A percentile compares a stretch with the other conserved stretches of the same genome.
phyloP scores from a whole-genome alignment of 2,113 vertebrate species.

The Ammodytes dubius region DNA sequence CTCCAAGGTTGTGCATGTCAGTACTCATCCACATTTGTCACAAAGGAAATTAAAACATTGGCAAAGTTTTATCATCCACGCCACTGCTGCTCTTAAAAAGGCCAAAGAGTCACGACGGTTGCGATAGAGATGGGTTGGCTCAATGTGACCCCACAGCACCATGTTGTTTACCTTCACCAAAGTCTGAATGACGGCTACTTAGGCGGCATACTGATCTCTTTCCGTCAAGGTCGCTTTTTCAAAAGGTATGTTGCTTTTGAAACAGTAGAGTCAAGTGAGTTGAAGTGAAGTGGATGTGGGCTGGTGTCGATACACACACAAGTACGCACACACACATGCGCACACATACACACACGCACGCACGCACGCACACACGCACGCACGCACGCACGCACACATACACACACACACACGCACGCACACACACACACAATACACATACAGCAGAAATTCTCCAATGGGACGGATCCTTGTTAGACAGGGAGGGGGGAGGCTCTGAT shows the following conservation, averaged over 20 bases:
- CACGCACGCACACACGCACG: no score
- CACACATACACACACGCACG: neutral
- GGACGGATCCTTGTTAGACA: slow-evolving; percentile 56
- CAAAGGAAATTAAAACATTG: slow-evolving; percentile 58
- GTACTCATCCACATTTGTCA: slow-evolving; percentile 38
- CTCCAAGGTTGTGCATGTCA: slow-evolving; percentile 55
- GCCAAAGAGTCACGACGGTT: slow-evolving; percentile 60
- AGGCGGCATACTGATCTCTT: neutral
- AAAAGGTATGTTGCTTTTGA: neutral
- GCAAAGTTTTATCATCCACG: slow-evolving; percentile 72
- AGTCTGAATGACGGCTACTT: neutral
- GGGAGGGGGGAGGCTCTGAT: slow-evolving; percentile 27
- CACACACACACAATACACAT: slow-evolving; percentile 2
- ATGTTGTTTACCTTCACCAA: slow-evolving; percentile 52
- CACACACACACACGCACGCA: slow-evolving; percentile 8
- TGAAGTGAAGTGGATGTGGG: neutral
- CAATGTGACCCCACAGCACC: slow-evolving; percentile 21
- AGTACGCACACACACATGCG: neutral
- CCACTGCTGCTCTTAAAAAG: slow-evolving; percentile 61
- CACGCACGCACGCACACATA: slow-evolving; percentile 9
- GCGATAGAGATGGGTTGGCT: slow-evolving; percentile 45
- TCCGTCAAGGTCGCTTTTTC: slow-evolving; percentile 14
- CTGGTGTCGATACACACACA: neutral
- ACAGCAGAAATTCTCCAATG: slow-evolving; percentile 41
- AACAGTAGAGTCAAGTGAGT: slow-evolving; percentile 2